Percentiles rank a stretch among this genome's conserved stretches.
Conservation (phyloP, 2,797 vertebrate species). For the Notamacropus eugenii region DNA sequence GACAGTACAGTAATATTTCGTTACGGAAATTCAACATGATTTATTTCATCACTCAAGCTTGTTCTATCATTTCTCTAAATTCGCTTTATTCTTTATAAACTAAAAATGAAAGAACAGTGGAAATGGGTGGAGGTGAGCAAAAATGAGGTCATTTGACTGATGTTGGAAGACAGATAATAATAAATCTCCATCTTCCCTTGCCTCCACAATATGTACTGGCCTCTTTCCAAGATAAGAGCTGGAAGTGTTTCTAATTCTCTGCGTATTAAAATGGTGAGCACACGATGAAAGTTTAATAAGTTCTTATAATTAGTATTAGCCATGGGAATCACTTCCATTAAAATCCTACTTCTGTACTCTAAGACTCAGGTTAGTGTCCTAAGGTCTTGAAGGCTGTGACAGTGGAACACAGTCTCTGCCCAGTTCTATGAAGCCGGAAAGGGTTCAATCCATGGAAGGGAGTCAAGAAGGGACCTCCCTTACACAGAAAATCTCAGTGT, state of each 20-base stretch:
- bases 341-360: neutral
- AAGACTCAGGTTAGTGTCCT: neutral
- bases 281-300: neutral
- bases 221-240: neutral
- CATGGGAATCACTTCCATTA: constrained; percentile 32
- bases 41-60: neutral
- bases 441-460: neutral
- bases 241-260: neutral
- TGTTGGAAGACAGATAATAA: neutral
- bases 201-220: neutral
- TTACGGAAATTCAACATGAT: neutral
- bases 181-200: neutral
- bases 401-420: neutral
- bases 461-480: neutral
- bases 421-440: neutral
- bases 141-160: neutral
- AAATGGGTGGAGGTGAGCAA: neutral
- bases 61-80: neutral
- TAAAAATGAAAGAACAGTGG: neutral
- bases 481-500: neutral
- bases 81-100: neutral
- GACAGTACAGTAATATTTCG: neutral
- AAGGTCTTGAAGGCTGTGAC: too few relatives aligned
- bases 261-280: neutral
- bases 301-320: neutral